These are phyloP conservation scores for Heterodera filipjevi DNA, from an alignment of 2,888 invertebrate genomes.

Conservation along the genomic window DNA sequence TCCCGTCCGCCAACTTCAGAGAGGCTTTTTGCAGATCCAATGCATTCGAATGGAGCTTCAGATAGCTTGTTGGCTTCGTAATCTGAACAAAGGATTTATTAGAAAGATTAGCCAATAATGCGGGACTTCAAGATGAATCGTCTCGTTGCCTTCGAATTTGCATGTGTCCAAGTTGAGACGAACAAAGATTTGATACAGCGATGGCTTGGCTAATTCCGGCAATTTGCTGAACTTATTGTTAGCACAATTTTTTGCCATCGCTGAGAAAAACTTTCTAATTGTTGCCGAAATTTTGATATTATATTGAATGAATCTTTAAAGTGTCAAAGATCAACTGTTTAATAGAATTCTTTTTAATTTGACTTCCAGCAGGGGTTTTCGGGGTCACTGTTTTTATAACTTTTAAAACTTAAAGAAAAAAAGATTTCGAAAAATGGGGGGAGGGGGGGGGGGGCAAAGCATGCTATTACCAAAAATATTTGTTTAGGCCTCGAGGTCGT, in stretches of 20 bases:
- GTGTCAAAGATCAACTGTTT: no score
- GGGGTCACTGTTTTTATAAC: no score
- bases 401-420: no score
- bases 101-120: not conserved
- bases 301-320: no score
- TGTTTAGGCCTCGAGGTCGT: no score
- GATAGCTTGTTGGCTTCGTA: slow-evolving; percentile 46
- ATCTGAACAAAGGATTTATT: not conserved
- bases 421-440: no score
- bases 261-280: not conserved
- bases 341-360: no score
- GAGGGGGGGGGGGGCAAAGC: no score
- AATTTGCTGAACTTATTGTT: slow-evolving; percentile 73
- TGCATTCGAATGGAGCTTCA: slow-evolving; percentile 55
- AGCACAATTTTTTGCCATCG: not conserved
- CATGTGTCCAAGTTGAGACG: slow-evolving; percentile 83
- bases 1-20: slow-evolving; percentile 45
- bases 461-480: no score
- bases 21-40: slow-evolving; percentile 48
- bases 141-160: slow-evolving; percentile 82
- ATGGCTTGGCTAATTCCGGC: slow-evolving; percentile 80
- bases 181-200: slow-evolving; percentile 83
- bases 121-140: slow-evolving; percentile 80
- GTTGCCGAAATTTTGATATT: not conserved
- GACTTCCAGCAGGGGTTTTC: no score